Percentiles rank a stretch among this genome's conserved stretches.
Conservation (phyloP, 2,888 invertebrate species). For the Mythimna lalbum region DNA sequence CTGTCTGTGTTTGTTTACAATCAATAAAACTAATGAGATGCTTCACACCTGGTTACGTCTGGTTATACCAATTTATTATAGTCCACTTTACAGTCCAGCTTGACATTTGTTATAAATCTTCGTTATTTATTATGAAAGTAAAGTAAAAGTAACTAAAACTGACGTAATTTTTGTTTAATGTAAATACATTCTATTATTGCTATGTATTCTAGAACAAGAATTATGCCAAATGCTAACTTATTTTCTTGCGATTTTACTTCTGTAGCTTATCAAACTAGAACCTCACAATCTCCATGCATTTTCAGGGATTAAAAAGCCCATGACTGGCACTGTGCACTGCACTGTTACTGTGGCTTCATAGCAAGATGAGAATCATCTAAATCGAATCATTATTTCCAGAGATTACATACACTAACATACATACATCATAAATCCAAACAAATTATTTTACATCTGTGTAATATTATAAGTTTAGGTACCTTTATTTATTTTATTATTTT, state of each 20-base stretch:
- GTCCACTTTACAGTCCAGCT: constrained; percentile 33
- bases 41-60: constrained; percentile 35
- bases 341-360: neutral
- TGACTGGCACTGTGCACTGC: too few relatives aligned
- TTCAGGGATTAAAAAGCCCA: too few relatives aligned
- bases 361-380: neutral
- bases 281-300: too few relatives aligned
- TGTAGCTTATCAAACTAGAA: too few relatives aligned
- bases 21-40: constrained; percentile 53
- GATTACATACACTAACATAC: neutral
- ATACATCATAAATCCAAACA: neutral
- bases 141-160: constrained; percentile 5
- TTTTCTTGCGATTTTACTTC: too few relatives aligned
- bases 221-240: too few relatives aligned
- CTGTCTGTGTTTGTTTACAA: constrained; percentile 37
- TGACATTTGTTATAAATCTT: constrained; percentile 23
- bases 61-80: constrained; percentile 38
- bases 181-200: neutral
- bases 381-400: neutral
- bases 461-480: neutral
- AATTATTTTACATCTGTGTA: neutral
- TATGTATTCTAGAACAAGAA: neutral
- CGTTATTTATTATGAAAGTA: constrained; percentile 41
- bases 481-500: neutral
- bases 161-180: neutral